phyloP scores from a whole-genome alignment of 2,113 vertebrate species.

The Papio anubis region DNA sequence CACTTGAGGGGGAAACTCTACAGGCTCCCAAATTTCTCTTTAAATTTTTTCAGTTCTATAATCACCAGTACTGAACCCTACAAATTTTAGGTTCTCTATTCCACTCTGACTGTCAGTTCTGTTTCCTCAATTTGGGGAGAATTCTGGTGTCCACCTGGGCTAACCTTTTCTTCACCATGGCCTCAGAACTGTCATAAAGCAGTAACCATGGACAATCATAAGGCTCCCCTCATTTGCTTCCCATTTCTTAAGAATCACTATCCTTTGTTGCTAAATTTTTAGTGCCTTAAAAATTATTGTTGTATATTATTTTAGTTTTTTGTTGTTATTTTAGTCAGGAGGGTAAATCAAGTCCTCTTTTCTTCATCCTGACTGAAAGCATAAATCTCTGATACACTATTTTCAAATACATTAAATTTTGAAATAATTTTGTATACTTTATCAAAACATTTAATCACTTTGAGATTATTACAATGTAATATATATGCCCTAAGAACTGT shows the following conservation, averaged over 20 bases:
- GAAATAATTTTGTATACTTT: background rate
- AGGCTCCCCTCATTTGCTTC: background rate
- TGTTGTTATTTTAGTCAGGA: background rate
- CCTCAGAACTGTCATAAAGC: background rate
- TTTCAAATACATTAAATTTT: background rate
- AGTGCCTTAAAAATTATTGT: background rate
- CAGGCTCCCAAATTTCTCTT: background rate
- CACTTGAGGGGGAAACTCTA: no score
- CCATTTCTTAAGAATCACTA: background rate
- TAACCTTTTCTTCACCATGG: background rate
- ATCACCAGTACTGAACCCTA: no score
- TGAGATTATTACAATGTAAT: background rate
- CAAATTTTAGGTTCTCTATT: background rate
- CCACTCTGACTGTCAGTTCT: background rate
- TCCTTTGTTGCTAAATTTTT: background rate
- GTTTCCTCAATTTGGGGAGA: background rate
- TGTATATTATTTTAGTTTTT: background rate
- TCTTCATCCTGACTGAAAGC: background rate
- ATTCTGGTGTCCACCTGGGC: no score
- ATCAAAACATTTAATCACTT: background rate
- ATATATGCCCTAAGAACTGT: background rate
- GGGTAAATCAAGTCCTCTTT: background rate
- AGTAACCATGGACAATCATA: no score
- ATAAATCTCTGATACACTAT: background rate
- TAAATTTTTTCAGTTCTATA: background rate